A percentile compares a stretch with the other conserved stretches of the same genome.
These are phyloP conservation scores for Anas acuta DNA, from an alignment of 2,797 vertebrate species.

Conservation along the genomic window DNA sequence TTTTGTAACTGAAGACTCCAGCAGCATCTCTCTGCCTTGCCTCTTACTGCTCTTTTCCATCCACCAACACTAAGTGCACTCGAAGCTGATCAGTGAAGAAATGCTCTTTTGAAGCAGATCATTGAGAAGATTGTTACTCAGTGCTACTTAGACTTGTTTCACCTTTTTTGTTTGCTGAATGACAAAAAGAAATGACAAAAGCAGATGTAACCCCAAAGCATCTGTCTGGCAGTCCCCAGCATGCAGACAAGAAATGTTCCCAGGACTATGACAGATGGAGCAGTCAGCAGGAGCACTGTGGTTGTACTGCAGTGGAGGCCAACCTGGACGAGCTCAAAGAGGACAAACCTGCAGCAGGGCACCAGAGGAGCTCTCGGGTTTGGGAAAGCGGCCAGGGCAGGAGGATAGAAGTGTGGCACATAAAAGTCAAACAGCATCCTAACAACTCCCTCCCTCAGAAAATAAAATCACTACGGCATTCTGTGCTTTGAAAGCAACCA, in stretches of 20 bases:
- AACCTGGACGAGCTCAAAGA: not conserved
- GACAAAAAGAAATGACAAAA: not conserved
- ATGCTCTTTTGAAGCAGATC: not conserved
- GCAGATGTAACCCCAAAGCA: not conserved
- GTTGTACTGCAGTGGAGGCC: not conserved
- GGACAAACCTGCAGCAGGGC: not conserved
- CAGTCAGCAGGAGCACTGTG: not conserved
- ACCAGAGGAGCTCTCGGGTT: not conserved
- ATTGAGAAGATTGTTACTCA: not conserved
- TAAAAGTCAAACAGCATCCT: not conserved
- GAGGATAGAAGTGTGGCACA: not conserved
- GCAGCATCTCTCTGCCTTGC: not conserved
- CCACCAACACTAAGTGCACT: not conserved
- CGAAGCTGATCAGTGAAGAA: not conserved
- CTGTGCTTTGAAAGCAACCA: not conserved
- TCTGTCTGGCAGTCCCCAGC: rapidly evolving
- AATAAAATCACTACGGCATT: not conserved
- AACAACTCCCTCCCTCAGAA: not conserved
- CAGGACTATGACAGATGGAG: not conserved
- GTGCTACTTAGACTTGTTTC: not conserved
- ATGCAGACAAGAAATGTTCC: not conserved
- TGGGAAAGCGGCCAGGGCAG: not conserved
- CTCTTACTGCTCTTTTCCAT: not conserved
- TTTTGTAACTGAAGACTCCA: not conserved
- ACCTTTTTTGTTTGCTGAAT: not conserved